These are phyloP conservation scores for Vombatus ursinus DNA, from an alignment of 2,113 vertebrate genomes.

Conservation along the genomic window DNA sequence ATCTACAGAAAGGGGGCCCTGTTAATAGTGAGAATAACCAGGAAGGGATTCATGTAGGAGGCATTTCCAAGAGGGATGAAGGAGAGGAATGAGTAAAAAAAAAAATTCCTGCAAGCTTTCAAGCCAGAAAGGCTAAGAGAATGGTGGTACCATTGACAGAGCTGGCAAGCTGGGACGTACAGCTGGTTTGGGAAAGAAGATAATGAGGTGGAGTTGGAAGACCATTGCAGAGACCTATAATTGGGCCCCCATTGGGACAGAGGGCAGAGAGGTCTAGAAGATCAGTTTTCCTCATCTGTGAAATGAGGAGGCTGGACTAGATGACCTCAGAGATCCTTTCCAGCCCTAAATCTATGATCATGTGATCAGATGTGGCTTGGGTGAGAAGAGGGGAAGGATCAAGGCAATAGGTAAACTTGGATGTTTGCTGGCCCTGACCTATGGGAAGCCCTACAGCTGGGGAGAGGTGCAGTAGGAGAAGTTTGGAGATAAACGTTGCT, in stretches of 20 bases:
- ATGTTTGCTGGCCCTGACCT: background rate
- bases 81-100: background rate
- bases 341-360: background rate
- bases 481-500: background rate
- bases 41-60: background rate
- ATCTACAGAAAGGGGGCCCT: background rate
- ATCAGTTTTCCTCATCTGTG: background rate
- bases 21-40: background rate
- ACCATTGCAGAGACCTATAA: background rate
- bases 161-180: background rate
- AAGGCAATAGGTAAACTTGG: background rate
- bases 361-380: background rate
- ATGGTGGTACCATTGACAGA: background rate
- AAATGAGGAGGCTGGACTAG: background rate
- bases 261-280: background rate
- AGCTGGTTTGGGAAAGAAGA: background rate
- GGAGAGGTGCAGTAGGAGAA: background rate
- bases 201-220: background rate
- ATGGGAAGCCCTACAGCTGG: background rate
- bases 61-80: background rate
- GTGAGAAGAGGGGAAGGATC: background rate
- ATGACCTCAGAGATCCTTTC: background rate
- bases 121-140: background rate
- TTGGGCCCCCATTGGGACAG: background rate
- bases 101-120: background rate